Evolutionary conservation across 2,888 invertebrate genomes (phyloP).

Genomic region (Nudaria mundana): DNA sequence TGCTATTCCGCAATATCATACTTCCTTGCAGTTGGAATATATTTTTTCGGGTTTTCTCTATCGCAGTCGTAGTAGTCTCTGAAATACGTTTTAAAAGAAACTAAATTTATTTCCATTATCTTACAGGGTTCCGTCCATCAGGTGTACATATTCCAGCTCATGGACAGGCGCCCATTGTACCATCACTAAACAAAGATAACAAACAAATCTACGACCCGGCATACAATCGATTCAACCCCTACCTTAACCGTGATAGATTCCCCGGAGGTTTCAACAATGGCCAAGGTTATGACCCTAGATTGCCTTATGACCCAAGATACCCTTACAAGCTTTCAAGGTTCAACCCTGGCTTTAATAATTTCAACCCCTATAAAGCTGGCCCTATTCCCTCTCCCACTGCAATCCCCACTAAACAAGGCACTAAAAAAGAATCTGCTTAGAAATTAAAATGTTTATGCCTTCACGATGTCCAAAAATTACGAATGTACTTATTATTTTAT

Average conservation of each 20-base stretch:
- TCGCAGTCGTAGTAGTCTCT: no score
- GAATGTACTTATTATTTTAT: conserved; percentile 7
- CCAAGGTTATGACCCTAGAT: conserved; percentile 36
- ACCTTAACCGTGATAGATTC: conserved; percentile 31
- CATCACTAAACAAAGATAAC: conserved; percentile 42
- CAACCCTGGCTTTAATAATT: conserved; percentile 1
- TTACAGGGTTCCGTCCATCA: conserved; percentile 80
- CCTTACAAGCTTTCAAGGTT: conserved; percentile 13
- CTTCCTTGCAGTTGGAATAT: no score
- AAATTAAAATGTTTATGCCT: no score
- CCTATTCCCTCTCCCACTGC: conserved; percentile 23
- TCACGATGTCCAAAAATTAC: not conserved
- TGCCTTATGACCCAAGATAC: conserved; percentile 32
- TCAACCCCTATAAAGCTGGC: conserved; percentile 33
- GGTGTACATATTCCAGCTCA: conserved; percentile 84
- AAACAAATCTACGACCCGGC: conserved; percentile 37
- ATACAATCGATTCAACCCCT: conserved; percentile 50
- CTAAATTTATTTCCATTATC: not conserved
- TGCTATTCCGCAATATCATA: no score
- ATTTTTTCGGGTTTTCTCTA: no score
- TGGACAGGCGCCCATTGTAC: conserved; percentile 74
- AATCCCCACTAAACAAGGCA: conserved; percentile 30
- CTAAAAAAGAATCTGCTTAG: conserved; percentile 26
- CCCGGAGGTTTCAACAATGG: conserved; percentile 38
- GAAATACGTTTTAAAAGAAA: no score